Evolutionary conservation across 2,888 invertebrate species (phyloP).

Genomic region (Lottia scabra): DNA sequence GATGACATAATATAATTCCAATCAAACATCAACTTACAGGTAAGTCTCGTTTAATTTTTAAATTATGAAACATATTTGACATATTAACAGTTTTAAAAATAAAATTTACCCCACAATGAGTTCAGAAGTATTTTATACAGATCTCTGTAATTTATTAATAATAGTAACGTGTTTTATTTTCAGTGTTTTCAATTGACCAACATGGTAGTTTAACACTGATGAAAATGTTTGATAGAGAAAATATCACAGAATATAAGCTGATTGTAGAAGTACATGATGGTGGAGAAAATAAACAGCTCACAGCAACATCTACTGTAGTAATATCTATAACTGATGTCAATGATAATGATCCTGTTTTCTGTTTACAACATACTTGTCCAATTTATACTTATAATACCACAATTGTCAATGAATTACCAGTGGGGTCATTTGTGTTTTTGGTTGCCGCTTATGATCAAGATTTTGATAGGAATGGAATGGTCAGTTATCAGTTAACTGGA

Average conservation of each 20-base stretch:
- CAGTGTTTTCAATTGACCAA: neutral
- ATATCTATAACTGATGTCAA: conserved; percentile 20
- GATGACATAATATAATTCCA: too few species aligned
- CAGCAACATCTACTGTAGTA: conserved; percentile 25
- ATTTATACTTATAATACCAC: conserved; percentile 19
- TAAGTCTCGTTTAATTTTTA: too few species aligned
- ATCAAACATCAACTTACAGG: too few species aligned
- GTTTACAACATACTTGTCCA: conserved; percentile 16
- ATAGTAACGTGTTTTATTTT: too few species aligned
- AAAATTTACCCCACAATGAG: too few species aligned
- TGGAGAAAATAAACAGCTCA: conserved; percentile 23
- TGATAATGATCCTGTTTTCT: conserved; percentile 32
- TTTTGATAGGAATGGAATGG: conserved; percentile 20
- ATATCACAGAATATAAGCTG: conserved; percentile 25
- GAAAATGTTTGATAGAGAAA: conserved; percentile 30
- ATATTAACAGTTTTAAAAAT: too few species aligned
- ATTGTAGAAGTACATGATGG: conserved; percentile 33
- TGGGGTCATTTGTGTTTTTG: conserved; percentile 29
- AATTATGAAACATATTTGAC: too few species aligned
- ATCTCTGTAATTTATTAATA: too few species aligned
- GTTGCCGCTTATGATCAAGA: conserved; percentile 31
- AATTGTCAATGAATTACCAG: conserved; percentile 36
- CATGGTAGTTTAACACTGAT: conserved; percentile 11
- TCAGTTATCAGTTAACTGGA: conserved; percentile 13
- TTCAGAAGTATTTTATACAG: too few species aligned